phyloP scores from a whole-genome alignment of 2,888 invertebrate genomes.

The Trissolcus brochymenae region DNA sequence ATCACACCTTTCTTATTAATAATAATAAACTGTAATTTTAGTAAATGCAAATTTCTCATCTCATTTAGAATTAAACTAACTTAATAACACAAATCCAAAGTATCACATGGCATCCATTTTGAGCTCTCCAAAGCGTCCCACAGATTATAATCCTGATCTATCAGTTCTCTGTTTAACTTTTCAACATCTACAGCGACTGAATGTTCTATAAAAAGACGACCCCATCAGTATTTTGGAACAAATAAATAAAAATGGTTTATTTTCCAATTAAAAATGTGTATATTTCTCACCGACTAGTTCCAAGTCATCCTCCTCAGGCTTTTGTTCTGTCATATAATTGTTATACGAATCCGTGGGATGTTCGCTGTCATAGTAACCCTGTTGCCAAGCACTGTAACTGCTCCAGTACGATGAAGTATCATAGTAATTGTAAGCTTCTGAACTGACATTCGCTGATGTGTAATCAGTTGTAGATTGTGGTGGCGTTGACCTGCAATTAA shows the following conservation, averaged over 20 bases:
- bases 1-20: too few relatives aligned
- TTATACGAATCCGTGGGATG: conserved; percentile 78
- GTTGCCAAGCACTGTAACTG: conserved; percentile 88
- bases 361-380: conserved; percentile 82
- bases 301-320: conserved; percentile 81
- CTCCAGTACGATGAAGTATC: conserved; percentile 92
- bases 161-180: conserved; percentile 85
- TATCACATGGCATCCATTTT: conserved; percentile 89
- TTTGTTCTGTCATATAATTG: conserved; percentile 76
- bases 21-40: too few relatives aligned
- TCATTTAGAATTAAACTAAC: too few relatives aligned
- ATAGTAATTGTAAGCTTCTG: conserved; percentile 81
- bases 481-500: conserved; percentile 80
- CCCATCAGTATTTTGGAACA: background rate
- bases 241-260: conserved; percentile 1
- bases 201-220: conserved; percentile 79
- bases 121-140: conserved; percentile 90
- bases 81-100: conserved; percentile 81
- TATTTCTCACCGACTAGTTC: conserved; percentile 82
- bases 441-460: conserved; percentile 69
- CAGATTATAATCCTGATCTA: conserved; percentile 85
- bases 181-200: conserved; percentile 85
- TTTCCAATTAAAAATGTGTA: background rate
- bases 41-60: too few relatives aligned
- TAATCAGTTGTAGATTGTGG: conserved; percentile 73